These are phyloP conservation scores for Ia io DNA, from an alignment of 2,113 vertebrate genomes.

Conservation along the genomic window DNA sequence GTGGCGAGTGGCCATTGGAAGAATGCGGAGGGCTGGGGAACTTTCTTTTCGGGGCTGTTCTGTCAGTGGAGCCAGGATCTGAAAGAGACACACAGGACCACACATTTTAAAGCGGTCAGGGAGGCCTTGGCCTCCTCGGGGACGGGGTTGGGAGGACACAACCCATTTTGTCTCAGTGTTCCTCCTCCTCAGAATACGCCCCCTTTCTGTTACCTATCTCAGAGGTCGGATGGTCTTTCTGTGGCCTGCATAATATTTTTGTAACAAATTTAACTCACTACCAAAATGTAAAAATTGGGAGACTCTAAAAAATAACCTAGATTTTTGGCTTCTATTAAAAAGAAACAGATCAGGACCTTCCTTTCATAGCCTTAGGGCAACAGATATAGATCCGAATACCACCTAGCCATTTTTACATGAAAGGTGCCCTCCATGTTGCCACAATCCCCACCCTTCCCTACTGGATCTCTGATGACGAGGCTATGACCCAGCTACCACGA, in stretches of 20 bases:
- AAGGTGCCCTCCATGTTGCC: background rate
- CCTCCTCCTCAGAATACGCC: background rate
- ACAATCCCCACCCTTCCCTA: background rate
- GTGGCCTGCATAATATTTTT: background rate
- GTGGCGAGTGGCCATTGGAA: slow-evolving; percentile 97
- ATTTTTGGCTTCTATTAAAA: background rate
- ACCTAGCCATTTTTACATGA: background rate
- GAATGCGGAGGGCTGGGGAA: slow-evolving; percentile 96
- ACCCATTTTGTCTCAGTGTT: rapidly evolving
- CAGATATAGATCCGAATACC: background rate
- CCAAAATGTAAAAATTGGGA: background rate
- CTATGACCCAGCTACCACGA: background rate
- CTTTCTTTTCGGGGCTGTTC: slow-evolving; percentile 92
- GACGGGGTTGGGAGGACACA: rapidly evolving
- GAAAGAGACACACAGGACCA: slow-evolving; percentile 73
- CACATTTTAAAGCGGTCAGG: background rate
- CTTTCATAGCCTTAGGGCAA: background rate
- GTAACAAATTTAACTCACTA: background rate
- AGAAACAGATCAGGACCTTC: background rate
- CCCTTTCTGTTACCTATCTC: background rate
- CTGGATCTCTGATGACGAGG: background rate
- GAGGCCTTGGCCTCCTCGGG: background rate
- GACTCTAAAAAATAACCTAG: background rate
- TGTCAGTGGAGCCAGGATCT: slow-evolving; percentile 93
- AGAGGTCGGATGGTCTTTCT: background rate